phyloP scores from a whole-genome alignment of 2,797 vertebrate species.

The Passerculus sandwichensis region DNA sequence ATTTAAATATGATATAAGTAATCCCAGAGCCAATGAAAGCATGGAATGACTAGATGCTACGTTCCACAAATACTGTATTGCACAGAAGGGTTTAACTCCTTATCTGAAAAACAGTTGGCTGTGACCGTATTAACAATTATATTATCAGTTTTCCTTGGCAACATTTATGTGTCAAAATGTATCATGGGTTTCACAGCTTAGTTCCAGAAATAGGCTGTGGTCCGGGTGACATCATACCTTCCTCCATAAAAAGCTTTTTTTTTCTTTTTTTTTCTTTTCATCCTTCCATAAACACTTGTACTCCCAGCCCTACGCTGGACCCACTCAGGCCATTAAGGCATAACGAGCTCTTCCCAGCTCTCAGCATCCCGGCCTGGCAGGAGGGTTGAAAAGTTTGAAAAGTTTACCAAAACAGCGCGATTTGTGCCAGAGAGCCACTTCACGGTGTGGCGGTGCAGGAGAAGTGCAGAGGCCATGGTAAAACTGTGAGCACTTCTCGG shows the following conservation, averaged over 20 bases:
- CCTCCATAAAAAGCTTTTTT: neutral
- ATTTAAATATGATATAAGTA: constrained; percentile 72
- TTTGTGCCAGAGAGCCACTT: neutral
- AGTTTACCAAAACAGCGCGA: neutral
- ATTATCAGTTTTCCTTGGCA: constrained; percentile 66
- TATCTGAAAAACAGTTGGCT: constrained; percentile 53
- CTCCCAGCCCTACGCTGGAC: neutral
- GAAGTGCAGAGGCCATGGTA: accelerated
- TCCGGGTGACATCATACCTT: constrained; percentile 62
- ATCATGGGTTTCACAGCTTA: constrained; percentile 39
- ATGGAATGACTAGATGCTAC: constrained; percentile 26
- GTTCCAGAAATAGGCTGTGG: constrained; percentile 69
- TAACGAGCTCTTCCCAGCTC: neutral
- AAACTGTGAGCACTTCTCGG: neutral
- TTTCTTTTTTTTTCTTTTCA: neutral
- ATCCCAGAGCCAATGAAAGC: constrained; percentile 63
- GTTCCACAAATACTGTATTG: constrained; percentile 62
- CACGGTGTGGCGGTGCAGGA: neutral
- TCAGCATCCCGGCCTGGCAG: too few species aligned
- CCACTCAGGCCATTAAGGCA: neutral
- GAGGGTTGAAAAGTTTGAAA: neutral
- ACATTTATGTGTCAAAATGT: constrained; percentile 36
- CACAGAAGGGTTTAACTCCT: constrained; percentile 38
- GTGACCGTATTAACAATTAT: constrained; percentile 4
- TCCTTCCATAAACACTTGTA: constrained; percentile 26